Percentiles rank a stretch among this genome's conserved stretches.
Conservation (phyloP, 2,113 vertebrate genomes). For the Trogon melanurus region DNA sequence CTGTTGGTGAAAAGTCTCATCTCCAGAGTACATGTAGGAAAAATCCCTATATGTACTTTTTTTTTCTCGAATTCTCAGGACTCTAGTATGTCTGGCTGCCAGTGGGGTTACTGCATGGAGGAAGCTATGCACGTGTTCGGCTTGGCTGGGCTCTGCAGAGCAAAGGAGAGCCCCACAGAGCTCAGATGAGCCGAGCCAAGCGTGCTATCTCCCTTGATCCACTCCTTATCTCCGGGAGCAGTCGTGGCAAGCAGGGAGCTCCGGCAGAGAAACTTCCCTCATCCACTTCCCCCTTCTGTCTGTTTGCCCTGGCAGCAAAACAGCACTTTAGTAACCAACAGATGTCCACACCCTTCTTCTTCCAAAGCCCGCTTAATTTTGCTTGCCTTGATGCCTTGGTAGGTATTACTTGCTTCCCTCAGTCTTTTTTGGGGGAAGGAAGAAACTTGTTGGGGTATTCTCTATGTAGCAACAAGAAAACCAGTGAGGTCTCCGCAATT, state of each 20-base stretch:
- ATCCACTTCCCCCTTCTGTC: conserved; percentile 42
- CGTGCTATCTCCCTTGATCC: background rate
- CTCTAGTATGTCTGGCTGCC: background rate
- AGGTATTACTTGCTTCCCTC: background rate
- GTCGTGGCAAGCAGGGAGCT: conserved; percentile 2
- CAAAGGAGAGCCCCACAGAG: background rate
- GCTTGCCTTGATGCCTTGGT: background rate
- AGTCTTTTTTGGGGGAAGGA: background rate
- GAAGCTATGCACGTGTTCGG: background rate
- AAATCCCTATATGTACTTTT: fast-evolving
- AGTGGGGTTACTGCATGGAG: background rate
- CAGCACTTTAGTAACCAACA: background rate
- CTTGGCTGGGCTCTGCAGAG: background rate
- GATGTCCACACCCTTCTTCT: background rate
- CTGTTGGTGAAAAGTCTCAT: background rate
- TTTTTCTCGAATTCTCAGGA: background rate
- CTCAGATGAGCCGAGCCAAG: background rate
- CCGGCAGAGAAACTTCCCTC: conserved; percentile 18
- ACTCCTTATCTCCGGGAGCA: conserved; percentile 11
- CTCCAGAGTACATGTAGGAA: background rate
- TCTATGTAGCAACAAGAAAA: background rate
- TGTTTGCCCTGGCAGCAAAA: conserved; percentile 47
- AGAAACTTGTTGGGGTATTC: background rate
- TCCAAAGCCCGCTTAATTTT: background rate
- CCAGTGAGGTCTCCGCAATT: background rate